Conservation (phyloP, 2,113 vertebrate genomes). For the Panurus biarmicus region DNA sequence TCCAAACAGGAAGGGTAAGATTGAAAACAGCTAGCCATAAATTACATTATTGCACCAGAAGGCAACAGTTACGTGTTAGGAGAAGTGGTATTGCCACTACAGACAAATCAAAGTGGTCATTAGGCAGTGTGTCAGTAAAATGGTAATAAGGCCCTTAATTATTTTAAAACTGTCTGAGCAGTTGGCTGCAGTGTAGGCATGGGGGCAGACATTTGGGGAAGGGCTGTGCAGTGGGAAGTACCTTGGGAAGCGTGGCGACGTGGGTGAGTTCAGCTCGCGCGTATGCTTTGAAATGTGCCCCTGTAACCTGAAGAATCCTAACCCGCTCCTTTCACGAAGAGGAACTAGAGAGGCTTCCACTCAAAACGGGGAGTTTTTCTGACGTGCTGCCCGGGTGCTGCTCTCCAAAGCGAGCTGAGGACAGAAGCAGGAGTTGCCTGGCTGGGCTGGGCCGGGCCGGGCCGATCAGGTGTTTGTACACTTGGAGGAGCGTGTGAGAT, state of each 20-base stretch:
- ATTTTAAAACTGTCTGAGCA: not conserved
- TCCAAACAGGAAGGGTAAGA: not conserved
- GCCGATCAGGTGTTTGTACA: fast-evolving
- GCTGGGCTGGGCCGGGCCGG: not conserved
- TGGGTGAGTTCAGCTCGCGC: fast-evolving
- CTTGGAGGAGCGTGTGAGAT: fast-evolving
- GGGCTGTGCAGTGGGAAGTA: not conserved
- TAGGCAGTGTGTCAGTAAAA: not conserved
- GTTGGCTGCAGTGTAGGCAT: too few relatives aligned
- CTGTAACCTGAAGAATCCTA: not conserved
- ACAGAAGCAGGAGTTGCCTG: not conserved
- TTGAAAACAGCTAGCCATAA: not conserved
- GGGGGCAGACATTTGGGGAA: not conserved
- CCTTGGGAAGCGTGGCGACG: fast-evolving
- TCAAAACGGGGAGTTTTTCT: not conserved
- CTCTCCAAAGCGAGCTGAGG: not conserved
- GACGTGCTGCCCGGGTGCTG: not conserved
- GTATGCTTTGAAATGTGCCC: not conserved
- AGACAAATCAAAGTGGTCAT: not conserved
- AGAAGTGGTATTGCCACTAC: not conserved
- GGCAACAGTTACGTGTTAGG: not conserved
- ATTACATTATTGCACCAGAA: not conserved
- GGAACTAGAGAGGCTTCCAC: not conserved
- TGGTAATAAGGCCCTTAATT: too few relatives aligned
- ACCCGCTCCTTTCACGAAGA: not conserved